Evolutionary conservation across 2,888 invertebrate genomes (phyloP).

Genomic region (Ophioninae sp.): DNA sequence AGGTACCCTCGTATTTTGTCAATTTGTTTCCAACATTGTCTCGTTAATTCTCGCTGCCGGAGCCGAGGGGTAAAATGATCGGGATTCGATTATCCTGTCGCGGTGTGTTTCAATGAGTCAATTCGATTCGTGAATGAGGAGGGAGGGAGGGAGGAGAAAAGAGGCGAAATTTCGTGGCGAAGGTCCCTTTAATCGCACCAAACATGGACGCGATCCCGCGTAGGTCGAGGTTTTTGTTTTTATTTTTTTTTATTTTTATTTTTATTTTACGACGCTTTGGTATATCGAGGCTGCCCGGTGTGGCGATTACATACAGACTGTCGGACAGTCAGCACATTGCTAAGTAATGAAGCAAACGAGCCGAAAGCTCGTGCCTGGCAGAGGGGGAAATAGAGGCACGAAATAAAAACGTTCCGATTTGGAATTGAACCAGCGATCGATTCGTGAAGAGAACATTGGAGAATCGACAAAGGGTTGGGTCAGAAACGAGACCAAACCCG

Average conservation of each 20-base stretch:
- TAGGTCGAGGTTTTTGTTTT: not conserved
- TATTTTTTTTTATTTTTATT: not conserved
- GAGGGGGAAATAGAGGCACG: slow-evolving; percentile 1
- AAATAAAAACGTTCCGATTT: slow-evolving; percentile 37
- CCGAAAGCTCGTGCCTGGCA: slow-evolving; percentile 25
- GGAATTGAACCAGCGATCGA: slow-evolving; percentile 52
- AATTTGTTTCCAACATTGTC: slow-evolving; percentile 35
- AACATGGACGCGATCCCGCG: not conserved
- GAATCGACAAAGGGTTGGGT: slow-evolving; percentile 27
- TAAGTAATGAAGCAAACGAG: slow-evolving; percentile 56
- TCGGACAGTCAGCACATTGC: slow-evolving; percentile 39
- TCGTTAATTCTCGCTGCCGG: slow-evolving; percentile 6
- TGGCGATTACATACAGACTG: slow-evolving; percentile 14
- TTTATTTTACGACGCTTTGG: slow-evolving; percentile 1
- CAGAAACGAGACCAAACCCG: not conserved
- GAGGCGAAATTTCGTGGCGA: slow-evolving; percentile 5
- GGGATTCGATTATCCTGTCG: slow-evolving; percentile 40
- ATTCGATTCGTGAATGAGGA: slow-evolving; percentile 42
- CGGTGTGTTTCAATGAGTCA: slow-evolving; percentile 28
- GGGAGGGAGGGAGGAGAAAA: slow-evolving; percentile 5
- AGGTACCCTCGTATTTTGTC: slow-evolving; percentile 13
- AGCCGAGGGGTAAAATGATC: not conserved
- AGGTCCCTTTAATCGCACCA: slow-evolving; percentile 11
- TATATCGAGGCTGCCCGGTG: slow-evolving; percentile 23
- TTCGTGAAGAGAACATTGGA: slow-evolving; percentile 16